A percentile compares a stretch with the other conserved stretches of the same genome.
phyloP scores from a whole-genome alignment of 2,797 vertebrate genomes.

The Squalus acanthias region DNA sequence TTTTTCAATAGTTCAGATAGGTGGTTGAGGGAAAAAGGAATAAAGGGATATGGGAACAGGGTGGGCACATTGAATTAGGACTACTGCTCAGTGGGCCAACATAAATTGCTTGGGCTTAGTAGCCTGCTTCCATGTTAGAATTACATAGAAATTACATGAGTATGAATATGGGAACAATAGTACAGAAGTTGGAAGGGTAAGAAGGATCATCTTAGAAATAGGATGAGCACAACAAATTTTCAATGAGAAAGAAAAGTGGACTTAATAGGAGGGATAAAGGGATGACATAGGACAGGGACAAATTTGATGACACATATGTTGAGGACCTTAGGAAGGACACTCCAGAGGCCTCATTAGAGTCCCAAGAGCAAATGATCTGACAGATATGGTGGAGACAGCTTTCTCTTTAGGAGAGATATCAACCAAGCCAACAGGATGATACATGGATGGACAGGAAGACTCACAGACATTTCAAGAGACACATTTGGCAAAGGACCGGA shows the following conservation, averaged over 20 bases:
- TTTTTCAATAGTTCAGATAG: too few species aligned
- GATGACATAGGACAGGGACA: background rate
- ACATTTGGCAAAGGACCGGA: background rate
- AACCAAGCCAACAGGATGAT: background rate
- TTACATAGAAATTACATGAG: too few species aligned
- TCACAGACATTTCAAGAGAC: background rate
- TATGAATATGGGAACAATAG: too few species aligned
- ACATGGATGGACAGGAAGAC: background rate
- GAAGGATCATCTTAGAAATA: background rate
- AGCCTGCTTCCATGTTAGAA: too few species aligned
- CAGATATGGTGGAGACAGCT: background rate
- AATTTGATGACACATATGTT: background rate
- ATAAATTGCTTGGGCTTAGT: too few species aligned
- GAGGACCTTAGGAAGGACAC: background rate
- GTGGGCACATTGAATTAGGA: too few species aligned
- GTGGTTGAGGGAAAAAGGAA: too few species aligned
- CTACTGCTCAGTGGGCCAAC: too few species aligned
- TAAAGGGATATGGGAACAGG: too few species aligned
- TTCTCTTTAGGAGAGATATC: background rate
- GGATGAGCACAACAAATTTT: background rate
- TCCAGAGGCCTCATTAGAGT: background rate
- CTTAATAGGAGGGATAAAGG: background rate
- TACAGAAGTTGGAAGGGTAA: too few species aligned
- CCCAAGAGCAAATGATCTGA: background rate
- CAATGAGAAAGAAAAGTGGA: background rate